Evolutionary conservation across 1,140 invertebrate genomes (phyloP), one percentile per base, ranked within the genome.

Genomic region (Heliothis virescens): DNA sequence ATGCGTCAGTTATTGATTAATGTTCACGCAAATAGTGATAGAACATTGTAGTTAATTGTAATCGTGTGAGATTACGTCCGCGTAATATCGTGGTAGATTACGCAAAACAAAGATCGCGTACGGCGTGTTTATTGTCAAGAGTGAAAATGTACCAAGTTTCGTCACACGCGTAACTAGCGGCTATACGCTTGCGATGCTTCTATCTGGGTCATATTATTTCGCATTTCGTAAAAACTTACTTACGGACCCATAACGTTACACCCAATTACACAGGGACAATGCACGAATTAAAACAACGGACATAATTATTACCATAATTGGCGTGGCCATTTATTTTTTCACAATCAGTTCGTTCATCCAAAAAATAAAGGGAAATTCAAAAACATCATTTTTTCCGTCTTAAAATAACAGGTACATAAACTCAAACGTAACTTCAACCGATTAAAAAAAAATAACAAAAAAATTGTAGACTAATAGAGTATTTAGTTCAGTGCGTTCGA

Each of bases 341-440:
- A 67, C 62, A 67, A 57, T 78, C 75, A 78, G 63, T 52, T 78
- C 75, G 75, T 47, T 78, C 75, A 78, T 67, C 41, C 75, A 78
- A 78, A 65, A 34, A 48, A 18, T 50, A 41, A 34, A 55, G 29
- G 57, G 48, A 76, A 63, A 63, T 62, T 78, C 52, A 78, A 78
- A 76, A 78, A 57, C 60, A 69, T 47, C 80, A 89, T 73, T 83
- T 77, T 80, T 85, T 83, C 85, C 83, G 78, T 89, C 83, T 88
- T 91, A 92, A 85, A 87, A 85, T 94, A 94, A 94, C 93, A 94
- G 92, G 92, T 94, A 94, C 92, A 91, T 94, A 85, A 93, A 93
- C 91, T 94, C 93, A 89, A 90, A 87, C 86, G 85, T 88, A 93
- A 90, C 87, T 87, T 81, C 85, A 88, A 90, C 87, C 89, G 86